Percentiles rank a stretch among this genome's conserved stretches.
Evolutionary conservation across 2,797 vertebrate genomes (phyloP).

Genomic region (Danionella dracula): DNA sequence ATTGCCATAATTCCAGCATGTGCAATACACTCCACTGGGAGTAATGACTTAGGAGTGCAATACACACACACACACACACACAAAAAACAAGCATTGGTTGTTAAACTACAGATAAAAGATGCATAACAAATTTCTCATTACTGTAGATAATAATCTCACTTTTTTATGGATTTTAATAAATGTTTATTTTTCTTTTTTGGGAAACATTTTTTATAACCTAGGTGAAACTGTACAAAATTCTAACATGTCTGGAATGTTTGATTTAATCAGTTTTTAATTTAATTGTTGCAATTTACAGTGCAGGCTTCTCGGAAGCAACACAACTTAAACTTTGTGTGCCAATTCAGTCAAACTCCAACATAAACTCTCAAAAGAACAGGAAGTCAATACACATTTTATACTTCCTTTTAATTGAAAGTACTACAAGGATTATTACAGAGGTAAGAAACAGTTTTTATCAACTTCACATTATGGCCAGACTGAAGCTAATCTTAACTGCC

Average conservation of each 20-base stretch:
- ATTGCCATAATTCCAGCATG: not conserved
- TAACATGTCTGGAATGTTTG: no score
- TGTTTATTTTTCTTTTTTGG: not conserved
- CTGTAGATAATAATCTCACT: no score
- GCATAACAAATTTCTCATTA: not conserved
- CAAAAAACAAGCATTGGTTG: not conserved
- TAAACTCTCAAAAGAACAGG: not conserved
- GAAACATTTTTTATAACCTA: no score
- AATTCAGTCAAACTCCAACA: not conserved
- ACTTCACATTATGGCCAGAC: no score
- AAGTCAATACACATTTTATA: not conserved
- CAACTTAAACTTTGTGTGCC: no score
- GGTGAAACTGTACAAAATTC: no score
- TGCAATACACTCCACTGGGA: not conserved
- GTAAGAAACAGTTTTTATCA: no score
- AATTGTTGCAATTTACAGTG: no score
- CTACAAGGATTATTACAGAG: not conserved
- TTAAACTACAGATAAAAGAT: not conserved
- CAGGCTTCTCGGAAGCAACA: not conserved
- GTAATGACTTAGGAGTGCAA: not conserved
- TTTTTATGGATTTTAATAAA: not conserved
- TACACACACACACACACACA: no score
- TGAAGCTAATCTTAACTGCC: no score
- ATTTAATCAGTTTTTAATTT: no score
- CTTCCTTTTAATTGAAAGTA: constrained; percentile 3